Percentiles rank a stretch among this genome's conserved stretches.
phyloP scores from a whole-genome alignment of 2,797 vertebrate species.

The Sardinella longiceps region DNA sequence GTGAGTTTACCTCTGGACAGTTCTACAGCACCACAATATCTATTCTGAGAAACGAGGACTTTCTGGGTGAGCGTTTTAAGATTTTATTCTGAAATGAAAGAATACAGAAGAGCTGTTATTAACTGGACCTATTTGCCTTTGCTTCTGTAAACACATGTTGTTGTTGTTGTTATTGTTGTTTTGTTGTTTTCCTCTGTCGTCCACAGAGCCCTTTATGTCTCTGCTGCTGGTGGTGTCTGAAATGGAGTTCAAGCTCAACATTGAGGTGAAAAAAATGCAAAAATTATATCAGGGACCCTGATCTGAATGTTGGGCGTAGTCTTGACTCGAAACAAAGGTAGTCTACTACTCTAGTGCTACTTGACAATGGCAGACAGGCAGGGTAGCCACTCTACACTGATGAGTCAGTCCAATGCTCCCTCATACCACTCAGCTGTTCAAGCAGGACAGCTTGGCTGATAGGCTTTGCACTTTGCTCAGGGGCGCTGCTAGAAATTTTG shows the following conservation, averaged over 20 bases:
- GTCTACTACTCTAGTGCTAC: too few species aligned
- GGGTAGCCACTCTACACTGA: too few species aligned
- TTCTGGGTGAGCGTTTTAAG: conserved; percentile 69
- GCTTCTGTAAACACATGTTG: neutral
- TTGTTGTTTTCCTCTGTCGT: conserved; percentile 3
- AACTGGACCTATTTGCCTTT: neutral
- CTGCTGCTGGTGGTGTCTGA: conserved; percentile 79
- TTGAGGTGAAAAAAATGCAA: conserved; percentile 78
- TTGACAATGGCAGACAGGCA: too few species aligned
- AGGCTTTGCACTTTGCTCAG: too few species aligned
- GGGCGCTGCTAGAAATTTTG: too few species aligned
- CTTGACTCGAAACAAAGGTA: too few species aligned
- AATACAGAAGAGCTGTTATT: neutral
- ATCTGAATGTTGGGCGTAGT: neutral
- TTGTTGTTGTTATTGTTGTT: too few species aligned
- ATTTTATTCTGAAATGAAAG: neutral
- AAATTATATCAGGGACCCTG: neutral
- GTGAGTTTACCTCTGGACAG: conserved; percentile 58
- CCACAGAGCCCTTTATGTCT: conserved; percentile 81
- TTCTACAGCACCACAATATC: conserved; percentile 77
- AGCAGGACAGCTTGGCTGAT: too few species aligned
- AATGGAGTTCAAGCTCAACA: conserved; percentile 79
- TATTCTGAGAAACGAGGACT: conserved; percentile 77
- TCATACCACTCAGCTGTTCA: too few species aligned
- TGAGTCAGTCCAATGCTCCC: too few species aligned